These are phyloP conservation scores for Phrynosoma blainvillii DNA, from an alignment of 2,113 vertebrate species.

Conservation along the genomic window DNA sequence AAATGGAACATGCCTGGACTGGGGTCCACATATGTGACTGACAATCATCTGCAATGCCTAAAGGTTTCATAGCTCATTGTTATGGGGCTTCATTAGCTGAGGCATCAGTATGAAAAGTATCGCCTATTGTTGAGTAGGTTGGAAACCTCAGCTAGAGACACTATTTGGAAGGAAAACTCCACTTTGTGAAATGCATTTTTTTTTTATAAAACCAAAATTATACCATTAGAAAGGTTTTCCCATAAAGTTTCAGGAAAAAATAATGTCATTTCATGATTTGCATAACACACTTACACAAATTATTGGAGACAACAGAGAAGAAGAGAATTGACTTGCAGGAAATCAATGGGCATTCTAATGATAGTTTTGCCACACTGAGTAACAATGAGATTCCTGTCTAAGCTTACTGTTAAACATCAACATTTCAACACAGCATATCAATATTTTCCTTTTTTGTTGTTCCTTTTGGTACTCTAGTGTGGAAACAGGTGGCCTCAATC, in stretches of 20 bases:
- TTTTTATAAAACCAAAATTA: neutral
- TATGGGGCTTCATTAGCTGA: neutral
- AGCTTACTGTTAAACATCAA: neutral
- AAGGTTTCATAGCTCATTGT: neutral
- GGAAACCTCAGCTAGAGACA: neutral
- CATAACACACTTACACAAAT: neutral
- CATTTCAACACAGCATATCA: neutral
- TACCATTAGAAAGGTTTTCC: neutral
- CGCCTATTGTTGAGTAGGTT: neutral
- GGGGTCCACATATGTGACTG: neutral
- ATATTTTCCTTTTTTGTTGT: too few species aligned
- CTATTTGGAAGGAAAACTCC: neutral
- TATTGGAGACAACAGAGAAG: too few species aligned
- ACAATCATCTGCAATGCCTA: neutral
- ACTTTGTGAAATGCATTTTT: neutral
- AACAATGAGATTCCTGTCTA: rapidly evolving
- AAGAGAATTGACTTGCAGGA: rapidly evolving
- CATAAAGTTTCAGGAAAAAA: neutral
- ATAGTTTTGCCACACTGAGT: neutral
- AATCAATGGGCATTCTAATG: rapidly evolving
- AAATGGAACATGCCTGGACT: neutral
- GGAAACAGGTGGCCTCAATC: slow-evolving; percentile 60
- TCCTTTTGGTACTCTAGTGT: neutral
- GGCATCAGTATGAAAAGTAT: neutral
- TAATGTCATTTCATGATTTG: neutral